Evolutionary conservation across 2,888 invertebrate genomes (phyloP), one percentile per base, ranked within the genome.

Genomic region (Drosophila cognata): DNA sequence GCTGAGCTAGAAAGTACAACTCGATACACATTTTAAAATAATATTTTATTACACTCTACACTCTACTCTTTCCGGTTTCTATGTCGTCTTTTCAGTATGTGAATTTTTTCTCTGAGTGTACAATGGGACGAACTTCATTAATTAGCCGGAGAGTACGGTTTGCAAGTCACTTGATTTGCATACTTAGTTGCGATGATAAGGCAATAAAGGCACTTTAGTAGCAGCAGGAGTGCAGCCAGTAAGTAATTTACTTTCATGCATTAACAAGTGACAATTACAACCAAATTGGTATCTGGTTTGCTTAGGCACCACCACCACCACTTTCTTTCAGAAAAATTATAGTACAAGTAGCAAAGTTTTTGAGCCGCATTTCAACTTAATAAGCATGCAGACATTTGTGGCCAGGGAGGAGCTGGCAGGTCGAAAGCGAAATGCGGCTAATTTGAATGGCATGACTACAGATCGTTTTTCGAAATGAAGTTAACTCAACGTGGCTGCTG

Each of bases 121-220:
- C 10, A 25, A n/a, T n/a, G 53, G 55, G 28, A 56, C 29, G 56
- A 68, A 31, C 61, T 66, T 63, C 52, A 83, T 86, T 73, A 83
- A 83, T 80, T 83, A 80, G 75, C 72, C n/a, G 52, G 52, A 21
- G 35, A 55, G 60, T 36, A 4, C n/a, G 33, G 35, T 25, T 48
- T 60, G 71, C 77, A 67, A 85, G 83, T 82, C 86, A 80, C 61
- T 71, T 72, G 64, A 73, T 82, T 82, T 75, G 73, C 77, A 77
- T 78, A 63, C 52, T 76, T 68, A 57, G 59, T 67, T 80, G 41
- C 50, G 53, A 83, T 81, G 77, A 81, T 71, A 66, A 68, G 60
- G 51, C 74, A 68, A 38, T 29, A 57, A 68, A 56, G 28, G 28
- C 31, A 48, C n/a, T 56, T 41, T 13, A 38, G 41, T 38, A 38